A percentile compares a stretch with the other conserved stretches of the same genome.
Evolutionary conservation across 2,797 vertebrate genomes (phyloP).

Genomic region (Oreochromis grahami): DNA sequence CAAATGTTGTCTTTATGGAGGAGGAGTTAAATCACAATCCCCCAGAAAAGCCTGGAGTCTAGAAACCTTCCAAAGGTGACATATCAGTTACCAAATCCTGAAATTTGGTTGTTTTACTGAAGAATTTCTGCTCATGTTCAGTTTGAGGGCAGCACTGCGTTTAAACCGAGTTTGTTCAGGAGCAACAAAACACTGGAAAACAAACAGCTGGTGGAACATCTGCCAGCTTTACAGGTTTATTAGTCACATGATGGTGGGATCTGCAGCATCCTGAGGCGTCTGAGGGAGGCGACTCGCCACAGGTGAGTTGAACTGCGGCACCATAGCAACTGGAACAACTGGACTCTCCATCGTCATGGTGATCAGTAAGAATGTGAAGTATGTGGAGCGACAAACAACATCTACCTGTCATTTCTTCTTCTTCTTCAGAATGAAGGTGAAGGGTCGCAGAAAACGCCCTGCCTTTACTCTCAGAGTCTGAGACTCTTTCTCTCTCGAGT

Average conservation of each 20-base stretch:
- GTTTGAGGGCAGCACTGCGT: rapidly evolving
- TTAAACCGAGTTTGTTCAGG: not conserved
- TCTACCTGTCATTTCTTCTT: too few species aligned
- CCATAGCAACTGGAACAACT: rapidly evolving
- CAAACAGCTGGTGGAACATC: not conserved
- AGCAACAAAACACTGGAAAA: not conserved
- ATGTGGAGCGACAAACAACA: not conserved
- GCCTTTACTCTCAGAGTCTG: not conserved
- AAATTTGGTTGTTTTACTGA: not conserved
- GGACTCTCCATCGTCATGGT: not conserved
- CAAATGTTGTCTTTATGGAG: not conserved
- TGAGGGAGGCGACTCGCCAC: too few species aligned
- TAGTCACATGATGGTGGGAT: rapidly evolving
- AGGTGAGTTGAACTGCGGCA: not conserved
- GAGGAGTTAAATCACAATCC: rapidly evolving
- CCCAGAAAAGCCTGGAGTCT: not conserved
- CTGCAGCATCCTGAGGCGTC: not conserved
- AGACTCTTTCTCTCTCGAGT: not conserved
- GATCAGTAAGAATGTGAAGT: not conserved
- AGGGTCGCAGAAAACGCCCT: not conserved
- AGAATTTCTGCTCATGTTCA: not conserved
- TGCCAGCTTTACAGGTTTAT: not conserved
- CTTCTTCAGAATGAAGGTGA: not conserved
- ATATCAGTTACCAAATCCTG: not conserved
- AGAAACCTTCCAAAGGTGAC: not conserved